These are phyloP conservation scores for Odobenus rosmarus DNA, from an alignment of 2,113 vertebrate species.

Conservation along the genomic window DNA sequence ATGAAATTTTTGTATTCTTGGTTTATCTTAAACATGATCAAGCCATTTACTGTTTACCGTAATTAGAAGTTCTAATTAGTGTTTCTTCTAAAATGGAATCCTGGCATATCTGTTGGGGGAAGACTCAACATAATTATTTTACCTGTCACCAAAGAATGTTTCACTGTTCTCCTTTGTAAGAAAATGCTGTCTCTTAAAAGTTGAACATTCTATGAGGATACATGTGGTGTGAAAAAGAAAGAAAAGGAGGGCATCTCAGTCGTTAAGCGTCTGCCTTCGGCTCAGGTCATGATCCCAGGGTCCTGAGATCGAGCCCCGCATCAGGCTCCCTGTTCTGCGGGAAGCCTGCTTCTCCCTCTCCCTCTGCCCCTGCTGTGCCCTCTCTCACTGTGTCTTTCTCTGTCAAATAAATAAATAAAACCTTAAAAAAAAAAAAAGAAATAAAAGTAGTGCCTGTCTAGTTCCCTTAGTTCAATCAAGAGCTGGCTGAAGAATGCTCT, in stretches of 20 bases:
- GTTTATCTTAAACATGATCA: background rate
- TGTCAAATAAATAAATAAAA: no score
- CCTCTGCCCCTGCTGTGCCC: no score
- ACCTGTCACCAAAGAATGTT: background rate
- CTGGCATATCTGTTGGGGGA: background rate
- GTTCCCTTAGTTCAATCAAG: background rate
- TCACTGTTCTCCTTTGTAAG: background rate
- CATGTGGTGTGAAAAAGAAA: background rate
- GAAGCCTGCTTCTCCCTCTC: no score
- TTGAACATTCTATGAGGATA: background rate
- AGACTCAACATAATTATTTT: background rate
- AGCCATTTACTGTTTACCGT: background rate
- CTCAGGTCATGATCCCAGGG: no score
- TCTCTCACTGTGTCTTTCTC: no score
- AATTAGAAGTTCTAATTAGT: slow-evolving; percentile 5
- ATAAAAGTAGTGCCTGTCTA: background rate
- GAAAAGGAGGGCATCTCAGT: background rate
- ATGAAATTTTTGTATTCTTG: slow-evolving; percentile 12
- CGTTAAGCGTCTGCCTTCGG: no score
- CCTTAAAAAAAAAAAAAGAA: background rate
- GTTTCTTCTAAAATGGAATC: slow-evolving; percentile 30
- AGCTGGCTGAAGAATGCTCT: background rate
- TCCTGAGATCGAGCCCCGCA: no score
- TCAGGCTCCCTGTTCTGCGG: no score
- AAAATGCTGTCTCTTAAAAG: background rate